Conservation (phyloP, 2,888 invertebrate species). For the Limulus polyphemus region DNA sequence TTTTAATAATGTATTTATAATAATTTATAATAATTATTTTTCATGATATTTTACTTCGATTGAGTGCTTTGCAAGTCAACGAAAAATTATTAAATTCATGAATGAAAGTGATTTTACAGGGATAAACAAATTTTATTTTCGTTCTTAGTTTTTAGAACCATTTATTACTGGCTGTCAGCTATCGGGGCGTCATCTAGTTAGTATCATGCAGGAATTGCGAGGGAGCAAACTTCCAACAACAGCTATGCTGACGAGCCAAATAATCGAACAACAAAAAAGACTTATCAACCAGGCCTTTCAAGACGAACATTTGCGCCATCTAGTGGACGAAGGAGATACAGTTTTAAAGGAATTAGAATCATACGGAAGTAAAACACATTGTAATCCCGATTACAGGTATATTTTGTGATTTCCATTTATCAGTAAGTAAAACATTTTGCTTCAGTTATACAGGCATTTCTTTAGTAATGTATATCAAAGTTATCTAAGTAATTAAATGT, state of each 20-base stretch:
- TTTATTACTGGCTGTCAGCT: neutral
- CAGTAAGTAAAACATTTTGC: too few species aligned
- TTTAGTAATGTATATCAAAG: too few species aligned
- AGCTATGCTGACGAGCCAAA: constrained; percentile 30
- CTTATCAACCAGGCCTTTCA: constrained; percentile 48
- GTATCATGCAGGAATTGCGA: constrained; percentile 50
- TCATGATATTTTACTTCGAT: too few species aligned
- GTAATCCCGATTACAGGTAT: constrained; percentile 42
- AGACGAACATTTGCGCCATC: constrained; percentile 50
- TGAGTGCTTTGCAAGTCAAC: neutral
- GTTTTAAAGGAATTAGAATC: constrained; percentile 47
- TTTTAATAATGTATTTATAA: too few species aligned
- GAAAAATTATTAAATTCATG: neutral
- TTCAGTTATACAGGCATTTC: too few species aligned
- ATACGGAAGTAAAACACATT: constrained; percentile 39
- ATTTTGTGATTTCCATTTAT: constrained; percentile 5
- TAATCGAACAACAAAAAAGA: constrained; percentile 44
- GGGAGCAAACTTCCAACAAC: constrained; percentile 37
- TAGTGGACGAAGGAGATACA: constrained; percentile 50
- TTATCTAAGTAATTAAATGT: too few species aligned
- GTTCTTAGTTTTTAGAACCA: constrained; percentile 1
- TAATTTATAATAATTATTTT: too few species aligned
- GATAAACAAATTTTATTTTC: neutral
- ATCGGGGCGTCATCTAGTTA: constrained; percentile 35
- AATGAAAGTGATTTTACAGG: too few species aligned